phyloP scores from a whole-genome alignment of 2,797 vertebrate species.

The Lutjanus argentimaculatus region DNA sequence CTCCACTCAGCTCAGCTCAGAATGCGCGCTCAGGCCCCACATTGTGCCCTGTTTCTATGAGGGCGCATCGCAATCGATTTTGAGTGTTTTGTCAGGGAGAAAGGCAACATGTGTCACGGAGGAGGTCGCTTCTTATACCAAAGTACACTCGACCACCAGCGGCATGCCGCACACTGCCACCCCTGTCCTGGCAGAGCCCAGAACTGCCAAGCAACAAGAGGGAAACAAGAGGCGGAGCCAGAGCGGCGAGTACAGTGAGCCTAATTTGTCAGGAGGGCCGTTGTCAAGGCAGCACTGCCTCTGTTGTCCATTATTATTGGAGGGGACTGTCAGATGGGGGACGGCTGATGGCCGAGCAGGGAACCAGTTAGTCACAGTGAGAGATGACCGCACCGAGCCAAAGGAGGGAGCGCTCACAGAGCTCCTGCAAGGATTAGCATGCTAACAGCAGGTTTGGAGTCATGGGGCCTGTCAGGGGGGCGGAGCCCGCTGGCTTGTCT shows the following conservation, averaged over 20 bases:
- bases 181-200: constrained; percentile 51
- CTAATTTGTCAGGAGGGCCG: constrained; percentile 76
- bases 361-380: constrained; percentile 83
- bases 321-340: constrained; percentile 74
- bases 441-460: constrained; percentile 72
- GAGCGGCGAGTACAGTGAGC: constrained; percentile 53
- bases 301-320: constrained; percentile 82
- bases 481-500: constrained; percentile 65
- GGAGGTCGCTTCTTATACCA: constrained; percentile 53
- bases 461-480: constrained; percentile 64
- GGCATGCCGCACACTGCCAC: constrained; percentile 18
- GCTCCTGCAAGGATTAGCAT: constrained; percentile 73
- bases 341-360: constrained; percentile 71
- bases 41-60: constrained; percentile 70
- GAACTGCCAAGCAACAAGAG: constrained; percentile 75
- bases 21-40: constrained; percentile 70
- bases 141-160: constrained; percentile 47
- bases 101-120: constrained; percentile 73
- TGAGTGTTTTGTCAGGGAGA: constrained; percentile 71
- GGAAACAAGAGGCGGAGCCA: constrained; percentile 67
- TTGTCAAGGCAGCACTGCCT: constrained; percentile 74
- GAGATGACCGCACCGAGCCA: constrained; percentile 69
- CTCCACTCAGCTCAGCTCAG: constrained; percentile 72
- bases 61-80: constrained; percentile 72
- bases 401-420: constrained; percentile 55